Evolutionary conservation across 2,113 vertebrate genomes (phyloP).

Genomic region (Genyomyrus donnyi): DNA sequence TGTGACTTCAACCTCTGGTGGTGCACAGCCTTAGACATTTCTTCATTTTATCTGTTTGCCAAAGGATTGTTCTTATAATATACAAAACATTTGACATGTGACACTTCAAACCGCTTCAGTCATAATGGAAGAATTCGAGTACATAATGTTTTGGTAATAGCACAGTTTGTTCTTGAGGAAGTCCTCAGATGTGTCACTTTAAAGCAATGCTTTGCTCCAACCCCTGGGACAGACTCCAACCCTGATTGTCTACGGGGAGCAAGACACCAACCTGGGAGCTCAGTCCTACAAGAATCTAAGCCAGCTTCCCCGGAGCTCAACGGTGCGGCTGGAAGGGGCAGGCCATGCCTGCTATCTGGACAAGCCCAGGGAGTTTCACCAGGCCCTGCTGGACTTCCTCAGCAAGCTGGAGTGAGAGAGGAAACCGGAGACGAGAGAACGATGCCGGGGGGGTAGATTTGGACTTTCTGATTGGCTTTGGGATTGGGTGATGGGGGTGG

Average conservation of each 20-base stretch:
- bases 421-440: background rate
- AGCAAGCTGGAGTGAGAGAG: conserved; percentile 54
- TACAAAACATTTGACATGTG: background rate
- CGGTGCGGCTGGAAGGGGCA: conserved; percentile 63
- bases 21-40: background rate
- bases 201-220: background rate
- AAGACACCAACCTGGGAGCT: conserved; percentile 69
- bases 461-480: background rate
- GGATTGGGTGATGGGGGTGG: background rate
- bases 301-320: conserved; percentile 69
- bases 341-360: conserved; percentile 92
- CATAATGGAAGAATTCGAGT: background rate
- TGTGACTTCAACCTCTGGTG: background rate
- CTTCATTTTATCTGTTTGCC: background rate
- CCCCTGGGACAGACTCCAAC: conserved; percentile 71
- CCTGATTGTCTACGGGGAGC: conserved; percentile 79
- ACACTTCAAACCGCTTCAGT: background rate
- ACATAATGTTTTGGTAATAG: background rate
- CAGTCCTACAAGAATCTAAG: conserved; percentile 80
- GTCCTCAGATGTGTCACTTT: background rate
- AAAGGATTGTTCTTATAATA: background rate
- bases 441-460: background rate
- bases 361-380: conserved; percentile 80
- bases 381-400: conserved; percentile 75
- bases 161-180: background rate